Evolutionary conservation across 2,113 vertebrate species (phyloP).

Genomic region (Zosterops lateralis): DNA sequence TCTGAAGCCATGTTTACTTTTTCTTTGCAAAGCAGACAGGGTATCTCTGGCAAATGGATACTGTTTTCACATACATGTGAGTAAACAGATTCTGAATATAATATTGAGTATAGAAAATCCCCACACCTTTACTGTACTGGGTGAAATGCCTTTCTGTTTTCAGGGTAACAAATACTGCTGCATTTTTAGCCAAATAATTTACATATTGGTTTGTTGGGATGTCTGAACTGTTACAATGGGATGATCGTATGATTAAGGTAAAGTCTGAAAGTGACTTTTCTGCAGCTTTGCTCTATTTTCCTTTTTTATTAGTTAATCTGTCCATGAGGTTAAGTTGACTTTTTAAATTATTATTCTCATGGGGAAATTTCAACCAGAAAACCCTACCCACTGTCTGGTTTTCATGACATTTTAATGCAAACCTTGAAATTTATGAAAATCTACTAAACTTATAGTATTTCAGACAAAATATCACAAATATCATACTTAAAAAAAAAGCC

Average conservation of each 20-base stretch:
- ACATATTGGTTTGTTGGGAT: neutral
- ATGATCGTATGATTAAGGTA: neutral
- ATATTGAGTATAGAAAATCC: neutral
- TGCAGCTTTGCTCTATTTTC: neutral
- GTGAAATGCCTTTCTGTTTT: neutral
- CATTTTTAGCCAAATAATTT: neutral
- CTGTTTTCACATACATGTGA: neutral
- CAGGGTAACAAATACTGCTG: neutral
- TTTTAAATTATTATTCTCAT: neutral
- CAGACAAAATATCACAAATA: neutral
- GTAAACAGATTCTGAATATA: neutral
- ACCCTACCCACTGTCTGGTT: neutral
- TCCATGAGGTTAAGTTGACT: neutral
- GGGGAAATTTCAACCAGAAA: neutral
- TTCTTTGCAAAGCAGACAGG: neutral
- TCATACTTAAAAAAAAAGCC: neutral
- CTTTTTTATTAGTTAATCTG: neutral
- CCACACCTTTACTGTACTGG: neutral
- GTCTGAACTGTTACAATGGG: neutral
- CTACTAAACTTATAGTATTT: neutral
- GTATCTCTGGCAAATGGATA: neutral
- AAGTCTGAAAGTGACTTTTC: neutral
- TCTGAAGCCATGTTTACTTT: neutral
- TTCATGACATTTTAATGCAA: neutral
- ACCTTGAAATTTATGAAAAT: neutral